Evolutionary conservation across 2,797 vertebrate species (phyloP).

Genomic region (Petrocephalus sullivani): DNA sequence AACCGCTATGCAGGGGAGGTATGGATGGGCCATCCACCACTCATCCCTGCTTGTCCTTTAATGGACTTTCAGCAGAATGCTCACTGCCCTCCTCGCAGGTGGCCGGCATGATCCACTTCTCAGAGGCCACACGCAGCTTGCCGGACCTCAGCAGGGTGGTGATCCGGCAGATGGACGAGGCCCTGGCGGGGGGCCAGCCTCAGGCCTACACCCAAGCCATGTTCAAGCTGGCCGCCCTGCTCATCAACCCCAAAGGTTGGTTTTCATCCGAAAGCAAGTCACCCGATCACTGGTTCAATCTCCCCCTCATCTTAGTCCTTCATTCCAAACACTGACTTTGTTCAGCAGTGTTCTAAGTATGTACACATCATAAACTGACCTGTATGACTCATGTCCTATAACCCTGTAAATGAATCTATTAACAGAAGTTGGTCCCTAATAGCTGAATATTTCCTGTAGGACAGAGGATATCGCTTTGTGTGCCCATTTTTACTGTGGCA

Average conservation of each 20-base stretch:
- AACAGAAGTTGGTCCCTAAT: not conserved
- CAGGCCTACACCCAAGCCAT: constrained; percentile 86
- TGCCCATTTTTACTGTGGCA: not conserved
- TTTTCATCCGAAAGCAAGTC: not conserved
- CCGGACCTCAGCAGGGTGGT: constrained; percentile 84
- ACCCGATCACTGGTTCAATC: not conserved
- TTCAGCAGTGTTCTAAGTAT: not conserved
- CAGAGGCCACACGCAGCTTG: constrained; percentile 69
- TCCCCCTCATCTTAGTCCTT: not conserved
- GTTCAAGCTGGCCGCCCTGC: constrained; percentile 89
- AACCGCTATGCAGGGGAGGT: constrained; percentile 98
- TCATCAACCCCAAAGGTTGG: constrained; percentile 85
- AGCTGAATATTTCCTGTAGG: not conserved
- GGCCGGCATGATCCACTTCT: constrained; percentile 91
- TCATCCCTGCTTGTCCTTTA: not conserved
- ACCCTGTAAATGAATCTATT: not conserved
- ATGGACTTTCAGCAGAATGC: not conserved
- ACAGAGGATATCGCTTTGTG: not conserved
- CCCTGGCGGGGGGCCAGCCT: constrained; percentile 62
- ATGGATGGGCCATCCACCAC: not conserved
- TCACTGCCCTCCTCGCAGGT: constrained; percentile 59
- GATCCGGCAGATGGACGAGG: constrained; percentile 77
- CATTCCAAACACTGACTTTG: not conserved
- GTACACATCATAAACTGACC: not conserved
- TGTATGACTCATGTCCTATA: not conserved